These are phyloP conservation scores for Coecobrya sp. DNA, from an alignment of 2,888 invertebrate species.

Conservation along the genomic window DNA sequence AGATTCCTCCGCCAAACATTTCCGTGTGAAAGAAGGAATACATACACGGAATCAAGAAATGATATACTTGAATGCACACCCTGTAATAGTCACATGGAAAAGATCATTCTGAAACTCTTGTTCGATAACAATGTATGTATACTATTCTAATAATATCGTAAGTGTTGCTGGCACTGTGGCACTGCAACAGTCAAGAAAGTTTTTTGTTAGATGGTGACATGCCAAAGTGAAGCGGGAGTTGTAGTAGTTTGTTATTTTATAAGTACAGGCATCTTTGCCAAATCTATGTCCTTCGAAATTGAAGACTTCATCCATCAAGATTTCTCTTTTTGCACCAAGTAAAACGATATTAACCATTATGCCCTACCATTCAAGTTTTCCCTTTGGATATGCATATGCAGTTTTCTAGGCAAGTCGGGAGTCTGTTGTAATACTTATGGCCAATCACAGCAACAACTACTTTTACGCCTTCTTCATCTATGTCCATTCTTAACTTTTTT, in stretches of 20 bases:
- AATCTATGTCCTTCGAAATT: conserved; percentile 79
- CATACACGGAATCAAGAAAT: not conserved
- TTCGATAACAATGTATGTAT: not conserved
- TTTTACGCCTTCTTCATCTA: conserved; percentile 58
- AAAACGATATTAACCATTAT: conserved; percentile 37
- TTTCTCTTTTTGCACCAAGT: conserved; percentile 64
- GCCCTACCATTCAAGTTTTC: conserved; percentile 1
- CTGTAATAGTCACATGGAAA: not conserved
- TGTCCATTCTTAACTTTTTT: conserved; percentile 22
- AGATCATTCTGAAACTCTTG: conserved; percentile 39
- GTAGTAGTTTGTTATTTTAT: conserved; percentile 61
- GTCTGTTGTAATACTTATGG: not conserved
- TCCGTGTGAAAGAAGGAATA: not conserved
- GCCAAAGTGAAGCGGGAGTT: conserved; percentile 52
- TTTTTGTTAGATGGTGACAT: conserved; percentile 38
- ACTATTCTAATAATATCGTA: not conserved
- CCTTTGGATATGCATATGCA: too few species aligned
- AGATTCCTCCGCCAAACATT: too few species aligned
- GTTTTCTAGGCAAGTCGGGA: too few species aligned
- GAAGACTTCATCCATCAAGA: conserved; percentile 83
- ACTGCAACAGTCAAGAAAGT: conserved; percentile 43
- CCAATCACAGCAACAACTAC: conserved; percentile 67
- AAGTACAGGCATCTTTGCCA: conserved; percentile 77
- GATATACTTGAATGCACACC: not conserved
- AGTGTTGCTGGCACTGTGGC: not conserved